Conservation (phyloP, 2,113 vertebrate genomes). For the Trochalopteron elliotii region DNA sequence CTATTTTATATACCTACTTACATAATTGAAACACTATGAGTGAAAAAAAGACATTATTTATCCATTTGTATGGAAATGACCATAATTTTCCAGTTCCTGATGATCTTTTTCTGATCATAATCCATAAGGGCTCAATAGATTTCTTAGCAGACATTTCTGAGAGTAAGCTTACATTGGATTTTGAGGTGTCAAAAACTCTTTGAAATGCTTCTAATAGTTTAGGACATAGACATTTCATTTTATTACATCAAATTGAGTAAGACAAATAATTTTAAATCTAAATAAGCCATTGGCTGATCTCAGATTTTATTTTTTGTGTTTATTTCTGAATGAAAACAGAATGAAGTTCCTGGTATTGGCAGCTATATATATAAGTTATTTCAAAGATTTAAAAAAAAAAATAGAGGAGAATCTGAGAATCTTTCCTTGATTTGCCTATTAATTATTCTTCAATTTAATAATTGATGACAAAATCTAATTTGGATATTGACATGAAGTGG, state of each 20-base stretch:
- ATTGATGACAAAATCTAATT: constrained; percentile 18
- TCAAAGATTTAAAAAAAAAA: not conserved
- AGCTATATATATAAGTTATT: not conserved
- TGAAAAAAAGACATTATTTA: not conserved
- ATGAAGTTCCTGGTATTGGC: not conserved
- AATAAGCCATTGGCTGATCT: not conserved
- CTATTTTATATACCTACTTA: not conserved
- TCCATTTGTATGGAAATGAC: not conserved
- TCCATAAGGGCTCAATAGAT: not conserved
- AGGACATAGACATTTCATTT: not conserved
- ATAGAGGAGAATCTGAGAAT: not conserved
- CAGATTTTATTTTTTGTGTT: not conserved
- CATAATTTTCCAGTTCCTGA: not conserved
- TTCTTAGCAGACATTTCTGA: not conserved
- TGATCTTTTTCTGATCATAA: not conserved
- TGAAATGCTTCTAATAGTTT: not conserved
- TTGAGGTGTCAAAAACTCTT: not conserved
- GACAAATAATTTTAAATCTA: not conserved
- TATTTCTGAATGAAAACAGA: not conserved
- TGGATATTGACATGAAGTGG: constrained; percentile 19
- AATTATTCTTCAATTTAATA: constrained; percentile 1
- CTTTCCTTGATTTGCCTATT: not conserved
- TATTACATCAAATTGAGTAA: not conserved
- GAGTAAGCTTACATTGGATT: not conserved
- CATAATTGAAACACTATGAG: not conserved